Conservation (phyloP, 2,113 vertebrate genomes). For the Brachirus orientalis region DNA sequence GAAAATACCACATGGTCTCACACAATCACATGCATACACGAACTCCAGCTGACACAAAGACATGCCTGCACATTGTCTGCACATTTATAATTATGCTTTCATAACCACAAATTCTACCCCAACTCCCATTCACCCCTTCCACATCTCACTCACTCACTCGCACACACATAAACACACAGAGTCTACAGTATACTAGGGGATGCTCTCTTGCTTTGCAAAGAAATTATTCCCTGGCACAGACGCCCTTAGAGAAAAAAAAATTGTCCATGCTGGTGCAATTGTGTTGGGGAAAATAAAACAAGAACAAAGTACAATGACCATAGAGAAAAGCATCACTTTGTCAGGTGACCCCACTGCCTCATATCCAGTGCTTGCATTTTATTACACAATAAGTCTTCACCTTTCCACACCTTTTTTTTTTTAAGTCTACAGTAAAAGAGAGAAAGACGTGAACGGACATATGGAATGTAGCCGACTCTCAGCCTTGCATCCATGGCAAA, state of each 20-base stretch:
- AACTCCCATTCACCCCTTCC: not conserved
- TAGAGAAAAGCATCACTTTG: constrained; percentile 9
- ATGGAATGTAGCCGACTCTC: constrained; percentile 22
- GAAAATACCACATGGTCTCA: constrained; percentile 61
- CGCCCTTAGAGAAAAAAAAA: constrained; percentile 48
- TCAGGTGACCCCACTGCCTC: constrained; percentile 27
- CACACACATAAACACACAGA: constrained; percentile 18
- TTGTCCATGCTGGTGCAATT: constrained; percentile 47
- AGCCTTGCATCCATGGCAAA: constrained; percentile 7
- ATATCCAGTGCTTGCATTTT: constrained; percentile 37
- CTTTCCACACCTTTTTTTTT: constrained; percentile 10
- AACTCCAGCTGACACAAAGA: constrained; percentile 67
- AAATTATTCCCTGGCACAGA: constrained; percentile 61
- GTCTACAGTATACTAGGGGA: constrained; percentile 29
- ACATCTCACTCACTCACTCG: not conserved
- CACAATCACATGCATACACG: constrained; percentile 27
- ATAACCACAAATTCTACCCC: constrained; percentile 53
- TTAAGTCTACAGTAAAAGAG: constrained; percentile 10
- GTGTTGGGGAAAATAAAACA: constrained; percentile 33
- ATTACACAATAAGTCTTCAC: constrained; percentile 16
- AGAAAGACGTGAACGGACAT: not conserved
- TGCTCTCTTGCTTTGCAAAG: constrained; percentile 51
- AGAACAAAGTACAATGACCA: constrained; percentile 45
- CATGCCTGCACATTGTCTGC: constrained; percentile 72
- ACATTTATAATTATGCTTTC: constrained; percentile 70